Evolutionary conservation across 2,888 invertebrate genomes (phyloP).

Genomic region (Nomada flava): DNA sequence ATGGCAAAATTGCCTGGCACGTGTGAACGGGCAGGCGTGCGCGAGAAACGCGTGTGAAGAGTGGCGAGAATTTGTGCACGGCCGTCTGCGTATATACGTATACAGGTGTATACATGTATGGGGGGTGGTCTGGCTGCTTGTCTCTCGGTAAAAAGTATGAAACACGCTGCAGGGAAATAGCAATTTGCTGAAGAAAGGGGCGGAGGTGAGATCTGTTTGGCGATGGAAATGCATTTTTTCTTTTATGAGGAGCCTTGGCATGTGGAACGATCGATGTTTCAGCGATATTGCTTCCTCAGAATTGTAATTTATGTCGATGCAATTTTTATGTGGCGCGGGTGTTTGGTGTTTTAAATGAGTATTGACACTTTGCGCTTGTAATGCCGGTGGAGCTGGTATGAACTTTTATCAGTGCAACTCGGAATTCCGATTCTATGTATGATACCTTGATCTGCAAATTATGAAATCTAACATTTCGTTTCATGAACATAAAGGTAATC

Average conservation of each 20-base stretch:
- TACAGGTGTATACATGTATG: not conserved
- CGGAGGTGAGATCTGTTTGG: not conserved
- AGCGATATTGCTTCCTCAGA: not conserved
- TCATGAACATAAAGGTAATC: too few relatives aligned
- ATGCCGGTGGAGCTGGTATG: too few relatives aligned
- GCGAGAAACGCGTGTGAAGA: constrained; percentile 10
- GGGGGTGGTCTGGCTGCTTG: not conserved
- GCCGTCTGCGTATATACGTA: too few relatives aligned
- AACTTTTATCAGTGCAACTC: too few relatives aligned
- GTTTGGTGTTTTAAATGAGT: too few relatives aligned
- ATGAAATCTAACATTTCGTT: too few relatives aligned
- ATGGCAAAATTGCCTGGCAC: constrained; percentile 49
- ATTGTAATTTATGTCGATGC: not conserved
- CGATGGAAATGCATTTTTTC: not conserved
- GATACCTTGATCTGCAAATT: too few relatives aligned
- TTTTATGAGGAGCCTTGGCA: too few relatives aligned
- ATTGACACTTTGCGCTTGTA: too few relatives aligned
- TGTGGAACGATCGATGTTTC: not conserved
- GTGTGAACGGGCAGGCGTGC: constrained; percentile 38
- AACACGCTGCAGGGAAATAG: constrained; percentile 10
- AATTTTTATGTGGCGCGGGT: too few relatives aligned
- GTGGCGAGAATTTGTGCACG: constrained; percentile 6
- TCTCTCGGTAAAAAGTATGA: constrained; percentile 9
- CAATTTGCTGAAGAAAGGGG: constrained; percentile 9
- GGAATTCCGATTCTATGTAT: too few relatives aligned